Evolutionary conservation across 2,113 vertebrate genomes (phyloP).

Genomic region (Marmota flaviventris): DNA sequence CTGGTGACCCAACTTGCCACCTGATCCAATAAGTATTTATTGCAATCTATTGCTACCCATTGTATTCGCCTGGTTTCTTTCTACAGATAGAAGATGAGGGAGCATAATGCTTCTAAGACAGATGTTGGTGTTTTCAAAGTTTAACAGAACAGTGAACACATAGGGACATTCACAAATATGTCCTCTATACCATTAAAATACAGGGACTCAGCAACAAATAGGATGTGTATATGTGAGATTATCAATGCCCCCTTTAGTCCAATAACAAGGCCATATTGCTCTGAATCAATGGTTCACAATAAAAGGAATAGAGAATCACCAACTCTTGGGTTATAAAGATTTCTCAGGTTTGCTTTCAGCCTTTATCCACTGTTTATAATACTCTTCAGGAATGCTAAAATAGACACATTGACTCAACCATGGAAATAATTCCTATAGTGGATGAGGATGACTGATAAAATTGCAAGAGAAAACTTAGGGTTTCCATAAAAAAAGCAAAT

Average conservation of each 20-base stretch:
- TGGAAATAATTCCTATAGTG: not conserved
- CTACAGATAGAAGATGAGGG: not conserved
- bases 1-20: not conserved
- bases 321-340: not conserved
- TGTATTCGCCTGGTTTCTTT: not conserved
- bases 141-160: not conserved
- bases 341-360: not conserved
- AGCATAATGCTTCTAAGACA: constrained; percentile 6
- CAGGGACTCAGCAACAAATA: not conserved
- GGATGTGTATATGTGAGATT: not conserved
- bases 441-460: not conserved
- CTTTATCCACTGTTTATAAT: not conserved
- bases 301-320: not conserved
- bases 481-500: not conserved
- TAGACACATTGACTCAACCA: not conserved
- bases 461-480: not conserved
- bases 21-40: not conserved
- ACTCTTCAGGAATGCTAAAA: not conserved
- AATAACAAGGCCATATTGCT: not conserved
- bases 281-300: not conserved
- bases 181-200: not conserved
- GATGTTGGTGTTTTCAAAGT: not conserved
- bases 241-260: not conserved
- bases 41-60: not conserved
- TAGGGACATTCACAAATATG: not conserved